Percentiles rank a stretch among this genome's conserved stretches.
These are phyloP conservation scores for Euwallacea fornicatus DNA, from an alignment of 1,140 invertebrate genomes.

Conservation along the genomic window DNA sequence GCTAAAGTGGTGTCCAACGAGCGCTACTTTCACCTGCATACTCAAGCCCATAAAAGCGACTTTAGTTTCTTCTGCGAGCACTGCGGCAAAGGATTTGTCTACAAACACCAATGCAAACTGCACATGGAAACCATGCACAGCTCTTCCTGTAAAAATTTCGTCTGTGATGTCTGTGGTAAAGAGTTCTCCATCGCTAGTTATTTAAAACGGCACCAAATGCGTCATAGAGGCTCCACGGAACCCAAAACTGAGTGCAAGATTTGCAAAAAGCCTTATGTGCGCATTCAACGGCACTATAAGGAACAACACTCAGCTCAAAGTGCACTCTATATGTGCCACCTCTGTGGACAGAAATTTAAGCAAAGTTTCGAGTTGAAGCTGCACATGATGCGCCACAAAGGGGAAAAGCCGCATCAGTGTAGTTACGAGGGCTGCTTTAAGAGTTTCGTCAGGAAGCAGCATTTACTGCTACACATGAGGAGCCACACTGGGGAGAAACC, in stretches of 20 bases:
- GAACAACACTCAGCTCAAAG: slow-evolving; percentile 25
- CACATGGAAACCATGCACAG: slow-evolving; percentile 28
- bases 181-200: slow-evolving; percentile 24
- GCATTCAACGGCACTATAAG: slow-evolving; percentile 24
- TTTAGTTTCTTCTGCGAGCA: slow-evolving; percentile 41
- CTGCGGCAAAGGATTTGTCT: slow-evolving; percentile 43
- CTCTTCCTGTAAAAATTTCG: not conserved
- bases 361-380: slow-evolving; percentile 54
- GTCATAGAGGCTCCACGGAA: slow-evolving; percentile 54
- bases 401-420: slow-evolving; percentile 67
- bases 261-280: slow-evolving; percentile 54
- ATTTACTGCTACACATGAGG: slow-evolving; percentile 55
- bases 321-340: slow-evolving; percentile 58
- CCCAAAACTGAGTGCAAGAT: slow-evolving; percentile 58
- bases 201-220: slow-evolving; percentile 23
- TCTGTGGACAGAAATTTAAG: slow-evolving; percentile 72
- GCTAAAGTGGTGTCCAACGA: slow-evolving; percentile 67
- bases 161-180: slow-evolving; percentile 32
- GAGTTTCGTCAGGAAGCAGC: slow-evolving; percentile 43
- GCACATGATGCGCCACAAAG: slow-evolving; percentile 70
- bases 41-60: slow-evolving; percentile 62
- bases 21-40: slow-evolving; percentile 66
- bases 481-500: slow-evolving; percentile 74
- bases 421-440: slow-evolving; percentile 55
- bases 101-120: slow-evolving; percentile 27